A percentile compares a stretch with the other conserved stretches of the same genome.
These are phyloP conservation scores for Ichneumon xanthorius DNA, from an alignment of 2,888 invertebrate species.

Conservation along the genomic window DNA sequence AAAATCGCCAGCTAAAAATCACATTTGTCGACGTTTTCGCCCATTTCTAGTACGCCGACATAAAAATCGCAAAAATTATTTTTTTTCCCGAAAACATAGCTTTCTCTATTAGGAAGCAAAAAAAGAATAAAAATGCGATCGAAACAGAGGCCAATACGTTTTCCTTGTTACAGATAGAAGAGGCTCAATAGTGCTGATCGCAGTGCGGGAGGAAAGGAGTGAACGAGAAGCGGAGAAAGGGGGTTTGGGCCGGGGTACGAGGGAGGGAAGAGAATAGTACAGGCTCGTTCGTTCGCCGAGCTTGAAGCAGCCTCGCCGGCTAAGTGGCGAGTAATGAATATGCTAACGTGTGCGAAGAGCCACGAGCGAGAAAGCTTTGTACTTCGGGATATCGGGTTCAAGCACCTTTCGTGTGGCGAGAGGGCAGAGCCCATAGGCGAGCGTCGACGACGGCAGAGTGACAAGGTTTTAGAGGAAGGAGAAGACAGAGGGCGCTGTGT, in stretches of 20 bases:
- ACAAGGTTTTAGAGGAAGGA: conserved; percentile 38
- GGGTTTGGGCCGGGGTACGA: neutral
- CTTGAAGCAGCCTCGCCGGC: conserved; percentile 74
- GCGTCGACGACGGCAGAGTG: conserved; percentile 36
- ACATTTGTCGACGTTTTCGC: too few relatives aligned
- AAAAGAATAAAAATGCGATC: conserved; percentile 35
- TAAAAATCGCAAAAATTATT: too few relatives aligned
- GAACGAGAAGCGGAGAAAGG: conserved; percentile 1
- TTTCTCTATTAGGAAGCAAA: neutral
- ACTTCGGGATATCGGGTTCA: conserved; percentile 78
- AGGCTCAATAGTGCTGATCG: conserved; percentile 79
- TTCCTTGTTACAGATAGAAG: conserved; percentile 54
- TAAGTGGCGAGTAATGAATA: conserved; percentile 83
- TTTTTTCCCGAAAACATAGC: too few relatives aligned
- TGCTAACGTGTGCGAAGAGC: conserved; percentile 82
- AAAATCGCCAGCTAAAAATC: too few relatives aligned
- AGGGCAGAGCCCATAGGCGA: conserved; percentile 34
- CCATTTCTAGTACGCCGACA: too few relatives aligned
- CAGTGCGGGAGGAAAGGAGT: conserved; percentile 67
- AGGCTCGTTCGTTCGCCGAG: conserved; percentile 66
- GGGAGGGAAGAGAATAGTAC: conserved; percentile 38
- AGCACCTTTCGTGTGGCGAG: conserved; percentile 72
- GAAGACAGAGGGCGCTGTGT: conserved; percentile 17
- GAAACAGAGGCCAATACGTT: conserved; percentile 15
- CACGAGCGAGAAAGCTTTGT: conserved; percentile 80